These are phyloP conservation scores for Sphyrna mokarran DNA, from an alignment of 2,113 vertebrate genomes.

Conservation along the genomic window DNA sequence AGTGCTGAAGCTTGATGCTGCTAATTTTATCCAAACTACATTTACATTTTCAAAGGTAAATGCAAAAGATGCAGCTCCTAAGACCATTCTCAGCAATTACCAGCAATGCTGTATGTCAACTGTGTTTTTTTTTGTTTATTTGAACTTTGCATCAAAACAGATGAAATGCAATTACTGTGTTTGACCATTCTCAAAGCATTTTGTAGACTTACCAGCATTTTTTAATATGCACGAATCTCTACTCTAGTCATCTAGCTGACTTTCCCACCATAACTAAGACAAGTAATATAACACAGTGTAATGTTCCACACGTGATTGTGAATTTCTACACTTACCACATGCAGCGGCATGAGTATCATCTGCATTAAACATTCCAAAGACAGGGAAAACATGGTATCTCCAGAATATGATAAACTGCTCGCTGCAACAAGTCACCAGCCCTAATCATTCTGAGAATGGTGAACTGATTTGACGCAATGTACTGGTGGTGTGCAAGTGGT, in stretches of 20 bases:
- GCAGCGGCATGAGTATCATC: not conserved
- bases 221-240: not conserved
- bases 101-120: too few species aligned
- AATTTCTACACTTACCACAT: conserved; percentile 17
- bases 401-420: not conserved
- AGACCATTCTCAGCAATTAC: not conserved
- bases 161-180: not conserved
- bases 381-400: not conserved
- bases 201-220: not conserved
- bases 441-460: not conserved
- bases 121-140: not conserved
- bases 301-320: not conserved
- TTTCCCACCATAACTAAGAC: not conserved
- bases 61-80: not conserved
- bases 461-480: not conserved
- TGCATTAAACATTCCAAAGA: not conserved
- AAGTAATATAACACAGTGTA: not conserved
- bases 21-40: not conserved
- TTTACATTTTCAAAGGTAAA: not conserved
- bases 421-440: not conserved
- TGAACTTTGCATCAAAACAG: not conserved
- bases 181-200: not conserved
- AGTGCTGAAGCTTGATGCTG: not conserved
- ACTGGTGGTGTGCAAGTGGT: not conserved
- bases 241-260: not conserved